Evolutionary conservation across 2,113 vertebrate genomes (phyloP).

Genomic region (Nesogale talazaci): DNA sequence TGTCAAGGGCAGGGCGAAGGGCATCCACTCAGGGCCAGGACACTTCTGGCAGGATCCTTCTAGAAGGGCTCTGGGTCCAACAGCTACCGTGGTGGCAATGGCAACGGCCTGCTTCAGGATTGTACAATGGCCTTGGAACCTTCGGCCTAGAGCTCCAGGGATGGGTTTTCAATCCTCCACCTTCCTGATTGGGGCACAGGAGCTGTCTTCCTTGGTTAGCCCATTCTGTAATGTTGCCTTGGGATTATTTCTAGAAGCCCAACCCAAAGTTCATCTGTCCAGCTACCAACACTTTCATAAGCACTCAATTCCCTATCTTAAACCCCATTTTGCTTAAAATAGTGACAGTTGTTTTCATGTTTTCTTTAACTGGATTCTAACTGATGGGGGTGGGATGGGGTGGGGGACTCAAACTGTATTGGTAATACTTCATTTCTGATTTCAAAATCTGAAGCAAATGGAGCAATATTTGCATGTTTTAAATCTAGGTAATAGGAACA

Average conservation of each 20-base stretch:
- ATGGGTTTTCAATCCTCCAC: not conserved
- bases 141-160: not conserved
- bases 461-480: too few relatives aligned
- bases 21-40: not conserved
- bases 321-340: conserved; percentile 9
- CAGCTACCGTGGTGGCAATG: rapidly evolving
- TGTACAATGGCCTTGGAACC: not conserved
- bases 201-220: not conserved
- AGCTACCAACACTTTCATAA: not conserved
- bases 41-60: not conserved
- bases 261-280: not conserved
- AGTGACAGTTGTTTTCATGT: not conserved
- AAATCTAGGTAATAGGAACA: too few relatives aligned
- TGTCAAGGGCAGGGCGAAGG: not conserved
- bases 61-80: not conserved
- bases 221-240: not conserved
- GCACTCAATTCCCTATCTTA: not conserved
- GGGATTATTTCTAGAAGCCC: not conserved
- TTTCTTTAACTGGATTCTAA: conserved; percentile 4
- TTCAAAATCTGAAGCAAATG: too few relatives aligned
- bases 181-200: not conserved
- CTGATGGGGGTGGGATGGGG: not conserved
- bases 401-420: not conserved
- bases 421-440: too few relatives aligned
- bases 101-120: not conserved